Conservation (phyloP, 1,140 invertebrate species). For the Sitobion miscanthi region DNA sequence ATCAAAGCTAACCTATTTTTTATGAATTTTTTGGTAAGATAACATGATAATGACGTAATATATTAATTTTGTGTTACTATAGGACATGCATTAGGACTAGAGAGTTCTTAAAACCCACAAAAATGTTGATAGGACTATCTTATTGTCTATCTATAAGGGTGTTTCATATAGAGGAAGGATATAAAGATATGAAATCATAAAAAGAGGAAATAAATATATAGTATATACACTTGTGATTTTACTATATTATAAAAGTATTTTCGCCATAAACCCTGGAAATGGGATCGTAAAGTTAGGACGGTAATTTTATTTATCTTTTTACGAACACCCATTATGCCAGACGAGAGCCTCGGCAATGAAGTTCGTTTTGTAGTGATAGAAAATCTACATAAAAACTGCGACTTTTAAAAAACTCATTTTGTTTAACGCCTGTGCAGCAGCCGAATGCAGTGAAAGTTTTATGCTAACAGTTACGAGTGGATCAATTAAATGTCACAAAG, state of each 20-base stretch:
- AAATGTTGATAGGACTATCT: not conserved
- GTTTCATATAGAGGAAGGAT: not conserved
- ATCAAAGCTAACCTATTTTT: not conserved
- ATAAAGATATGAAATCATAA: constrained; percentile 48
- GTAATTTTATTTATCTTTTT: constrained; percentile 53
- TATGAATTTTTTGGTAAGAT: not conserved
- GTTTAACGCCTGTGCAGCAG: not conserved
- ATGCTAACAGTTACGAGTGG: not conserved
- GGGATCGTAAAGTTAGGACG: constrained; percentile 41
- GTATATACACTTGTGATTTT: constrained; percentile 42
- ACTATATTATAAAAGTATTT: constrained; percentile 44
- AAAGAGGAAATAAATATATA: constrained; percentile 22
- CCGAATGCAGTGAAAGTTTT: not conserved
- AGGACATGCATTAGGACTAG: not conserved
- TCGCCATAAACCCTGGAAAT: constrained; percentile 42
- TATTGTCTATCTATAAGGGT: not conserved
- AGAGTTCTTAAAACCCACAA: not conserved
- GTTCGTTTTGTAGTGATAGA: constrained; percentile 9
- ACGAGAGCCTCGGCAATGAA: not conserved
- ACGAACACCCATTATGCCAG: constrained; percentile 32
- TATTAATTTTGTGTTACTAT: not conserved
- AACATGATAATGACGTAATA: not conserved
- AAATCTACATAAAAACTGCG: constrained; percentile 40
- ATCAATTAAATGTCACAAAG: not conserved
- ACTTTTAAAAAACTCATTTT: constrained; percentile 32